Conservation (phyloP, 2,797 vertebrate genomes). For the Meda fulgida region DNA sequence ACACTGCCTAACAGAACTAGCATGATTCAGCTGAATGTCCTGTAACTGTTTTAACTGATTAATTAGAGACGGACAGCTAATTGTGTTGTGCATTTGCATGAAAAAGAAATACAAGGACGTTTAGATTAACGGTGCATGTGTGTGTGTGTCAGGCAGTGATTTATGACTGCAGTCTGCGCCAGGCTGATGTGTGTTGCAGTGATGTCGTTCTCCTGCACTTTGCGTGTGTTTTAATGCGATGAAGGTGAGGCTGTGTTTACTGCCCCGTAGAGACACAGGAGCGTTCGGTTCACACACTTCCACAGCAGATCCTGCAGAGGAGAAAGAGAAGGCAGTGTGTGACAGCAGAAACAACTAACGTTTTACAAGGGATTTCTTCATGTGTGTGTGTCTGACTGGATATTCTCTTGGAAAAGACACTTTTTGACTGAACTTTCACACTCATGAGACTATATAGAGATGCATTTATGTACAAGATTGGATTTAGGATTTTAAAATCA, state of each 20-base stretch:
- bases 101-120: conserved; percentile 28
- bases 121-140: conserved; percentile 23
- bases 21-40: not conserved
- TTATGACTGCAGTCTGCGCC: not conserved
- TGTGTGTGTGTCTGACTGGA: not conserved
- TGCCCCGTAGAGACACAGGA: conserved; percentile 56
- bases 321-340: not conserved
- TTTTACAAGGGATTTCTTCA: not conserved
- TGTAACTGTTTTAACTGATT: conserved; percentile 41
- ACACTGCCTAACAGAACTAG: not conserved
- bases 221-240: conserved; percentile 19
- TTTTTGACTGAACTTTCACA: not conserved
- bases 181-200: conserved; percentile 51
- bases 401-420: too few species aligned
- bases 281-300: not conserved
- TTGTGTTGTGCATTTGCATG: conserved; percentile 51
- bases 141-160: not conserved
- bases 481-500: not conserved
- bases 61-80: conserved; percentile 47
- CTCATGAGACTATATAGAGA: not conserved
- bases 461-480: not conserved
- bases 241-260: conserved; percentile 60
- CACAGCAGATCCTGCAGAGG: not conserved
- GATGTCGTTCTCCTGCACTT: conserved; percentile 1
- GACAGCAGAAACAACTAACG: not conserved